Percentiles rank a stretch among this genome's conserved stretches.
Evolutionary conservation across 2,888 invertebrate species (phyloP).

Genomic region (Epirrhoe tristata): DNA sequence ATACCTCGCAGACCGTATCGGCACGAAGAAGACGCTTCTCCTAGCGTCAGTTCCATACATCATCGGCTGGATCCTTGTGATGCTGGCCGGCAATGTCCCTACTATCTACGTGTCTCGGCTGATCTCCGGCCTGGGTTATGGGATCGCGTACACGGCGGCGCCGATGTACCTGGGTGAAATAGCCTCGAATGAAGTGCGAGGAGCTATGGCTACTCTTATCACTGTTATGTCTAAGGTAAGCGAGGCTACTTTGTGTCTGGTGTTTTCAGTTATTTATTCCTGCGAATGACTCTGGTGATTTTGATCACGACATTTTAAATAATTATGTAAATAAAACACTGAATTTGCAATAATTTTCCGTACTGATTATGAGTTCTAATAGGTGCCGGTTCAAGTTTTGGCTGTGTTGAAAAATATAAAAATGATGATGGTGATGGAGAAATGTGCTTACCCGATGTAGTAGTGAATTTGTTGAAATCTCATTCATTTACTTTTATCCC

Average conservation of each 20-base stretch:
- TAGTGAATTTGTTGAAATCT: too few relatives aligned
- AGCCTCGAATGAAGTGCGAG: slow-evolving; percentile 85
- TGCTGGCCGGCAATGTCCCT: slow-evolving; percentile 83
- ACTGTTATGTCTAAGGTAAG: slow-evolving; percentile 84
- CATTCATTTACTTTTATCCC: too few relatives aligned
- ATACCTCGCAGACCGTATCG: slow-evolving; percentile 87
- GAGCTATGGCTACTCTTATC: slow-evolving; percentile 86
- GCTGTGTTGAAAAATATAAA: too few relatives aligned
- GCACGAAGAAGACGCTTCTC: slow-evolving; percentile 87
- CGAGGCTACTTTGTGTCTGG: neutral
- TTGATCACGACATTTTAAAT: too few relatives aligned
- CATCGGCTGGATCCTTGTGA: slow-evolving; percentile 87
- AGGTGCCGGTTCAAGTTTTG: too few relatives aligned
- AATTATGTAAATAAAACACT: too few relatives aligned
- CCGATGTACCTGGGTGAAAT: slow-evolving; percentile 88
- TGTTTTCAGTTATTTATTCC: neutral
- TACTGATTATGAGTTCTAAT: too few relatives aligned
- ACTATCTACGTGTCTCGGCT: slow-evolving; percentile 85
- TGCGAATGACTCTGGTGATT: neutral
- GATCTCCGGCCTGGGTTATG: slow-evolving; percentile 87
- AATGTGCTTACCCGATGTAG: too few relatives aligned
- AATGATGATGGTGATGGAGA: too few relatives aligned
- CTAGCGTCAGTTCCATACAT: slow-evolving; percentile 86
- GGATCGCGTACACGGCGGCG: slow-evolving; percentile 85
- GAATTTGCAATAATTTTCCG: too few relatives aligned